Conservation (phyloP, 2,113 vertebrate genomes). For the Malaclemys terrapin region DNA sequence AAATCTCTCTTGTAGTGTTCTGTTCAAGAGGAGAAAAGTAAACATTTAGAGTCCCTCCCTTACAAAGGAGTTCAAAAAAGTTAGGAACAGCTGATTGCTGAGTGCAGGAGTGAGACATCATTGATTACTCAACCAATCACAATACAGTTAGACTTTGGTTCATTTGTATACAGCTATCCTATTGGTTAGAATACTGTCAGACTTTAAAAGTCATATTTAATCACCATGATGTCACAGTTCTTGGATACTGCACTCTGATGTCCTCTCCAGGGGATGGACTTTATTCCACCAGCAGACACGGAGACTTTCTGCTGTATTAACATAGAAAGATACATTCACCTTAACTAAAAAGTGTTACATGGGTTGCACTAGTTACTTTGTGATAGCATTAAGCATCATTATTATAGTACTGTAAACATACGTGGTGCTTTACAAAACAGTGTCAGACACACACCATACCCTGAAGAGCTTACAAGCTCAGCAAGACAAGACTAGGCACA, state of each 20-base stretch:
- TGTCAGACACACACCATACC: neutral
- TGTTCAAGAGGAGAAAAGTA: neutral
- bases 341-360: neutral
- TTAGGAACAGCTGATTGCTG: neutral
- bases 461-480: neutral
- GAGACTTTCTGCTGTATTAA: neutral
- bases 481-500: neutral
- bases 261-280: accelerated
- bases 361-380: neutral
- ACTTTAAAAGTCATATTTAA: neutral
- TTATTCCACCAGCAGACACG: neutral
- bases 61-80: neutral
- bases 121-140: neutral
- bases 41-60: neutral
- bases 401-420: neutral
- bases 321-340: neutral
- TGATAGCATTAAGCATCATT: neutral
- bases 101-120: neutral
- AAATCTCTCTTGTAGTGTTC: neutral
- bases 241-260: accelerated
- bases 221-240: neutral
- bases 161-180: neutral
- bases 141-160: neutral
- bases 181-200: accelerated
- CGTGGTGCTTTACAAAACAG: neutral